Conservation (phyloP, 2,888 invertebrate species). For the Troilus luridus region DNA sequence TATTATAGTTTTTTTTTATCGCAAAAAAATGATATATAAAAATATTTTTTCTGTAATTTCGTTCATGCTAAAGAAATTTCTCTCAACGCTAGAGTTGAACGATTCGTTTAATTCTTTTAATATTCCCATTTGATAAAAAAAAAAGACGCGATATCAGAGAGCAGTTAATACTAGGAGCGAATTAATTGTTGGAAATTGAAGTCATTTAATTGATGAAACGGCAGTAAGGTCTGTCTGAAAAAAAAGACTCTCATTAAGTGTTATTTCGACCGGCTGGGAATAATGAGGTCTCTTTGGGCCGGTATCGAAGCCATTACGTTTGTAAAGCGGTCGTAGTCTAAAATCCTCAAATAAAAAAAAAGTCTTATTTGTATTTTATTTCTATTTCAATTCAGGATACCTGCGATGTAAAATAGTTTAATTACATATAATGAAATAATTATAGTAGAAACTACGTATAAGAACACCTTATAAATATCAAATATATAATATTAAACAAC, state of each 20-base stretch:
- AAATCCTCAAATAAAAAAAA: not conserved
- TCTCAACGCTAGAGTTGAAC: too few relatives aligned
- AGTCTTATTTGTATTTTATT: not conserved
- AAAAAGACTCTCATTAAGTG: conserved; percentile 2
- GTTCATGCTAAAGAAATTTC: too few relatives aligned
- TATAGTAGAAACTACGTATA: too few relatives aligned
- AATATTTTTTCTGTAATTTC: too few relatives aligned
- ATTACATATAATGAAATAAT: too few relatives aligned
- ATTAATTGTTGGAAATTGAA: conserved; percentile 8
- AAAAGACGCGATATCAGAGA: not conserved
- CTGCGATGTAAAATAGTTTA: too few relatives aligned
- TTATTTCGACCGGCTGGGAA: not conserved
- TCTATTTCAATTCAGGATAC: too few relatives aligned
- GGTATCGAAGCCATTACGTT: not conserved
- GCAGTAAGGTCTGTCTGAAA: not conserved
- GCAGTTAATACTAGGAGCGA: not conserved
- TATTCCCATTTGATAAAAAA: not conserved
- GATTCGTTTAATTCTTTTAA: too few relatives aligned
- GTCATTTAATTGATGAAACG: conserved; percentile 12
- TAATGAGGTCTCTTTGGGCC: conserved; percentile 5
- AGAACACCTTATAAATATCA: too few relatives aligned
- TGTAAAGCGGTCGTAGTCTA: not conserved
- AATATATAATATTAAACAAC: too few relatives aligned
- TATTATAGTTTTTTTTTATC: too few relatives aligned
- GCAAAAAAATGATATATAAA: too few relatives aligned